Conservation (phyloP, 1,140 invertebrate genomes). For the Eupristina koningsbergeri region DNA sequence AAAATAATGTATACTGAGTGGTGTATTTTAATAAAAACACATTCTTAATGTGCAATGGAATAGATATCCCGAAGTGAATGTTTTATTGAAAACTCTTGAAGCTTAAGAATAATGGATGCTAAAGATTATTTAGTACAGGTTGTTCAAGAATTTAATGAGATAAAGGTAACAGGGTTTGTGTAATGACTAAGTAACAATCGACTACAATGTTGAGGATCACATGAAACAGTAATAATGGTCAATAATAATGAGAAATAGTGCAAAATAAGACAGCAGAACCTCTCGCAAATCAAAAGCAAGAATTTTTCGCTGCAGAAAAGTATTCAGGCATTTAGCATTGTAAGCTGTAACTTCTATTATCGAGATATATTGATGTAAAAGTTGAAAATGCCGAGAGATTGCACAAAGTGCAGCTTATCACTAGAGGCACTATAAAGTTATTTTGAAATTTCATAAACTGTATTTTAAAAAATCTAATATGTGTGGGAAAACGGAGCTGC, state of each 20-base stretch:
- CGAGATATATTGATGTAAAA: background rate
- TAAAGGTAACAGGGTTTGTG: background rate
- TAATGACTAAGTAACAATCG: background rate
- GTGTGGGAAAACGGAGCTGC: background rate
- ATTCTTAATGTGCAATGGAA: background rate
- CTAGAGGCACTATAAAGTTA: background rate
- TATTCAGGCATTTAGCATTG: background rate
- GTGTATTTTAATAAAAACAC: background rate
- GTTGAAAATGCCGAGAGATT: background rate
- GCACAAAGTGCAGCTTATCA: background rate
- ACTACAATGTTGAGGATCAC: background rate
- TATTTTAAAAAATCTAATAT: background rate
- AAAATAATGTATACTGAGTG: background rate
- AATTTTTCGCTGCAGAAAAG: background rate
- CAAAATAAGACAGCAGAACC: background rate
- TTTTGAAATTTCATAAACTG: background rate
- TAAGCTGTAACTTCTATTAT: background rate
- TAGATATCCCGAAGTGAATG: background rate
- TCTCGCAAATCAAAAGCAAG: background rate
- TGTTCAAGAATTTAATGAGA: background rate
- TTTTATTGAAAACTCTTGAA: background rate
- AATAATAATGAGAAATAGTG: background rate
- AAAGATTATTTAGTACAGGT: background rate
- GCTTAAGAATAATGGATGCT: background rate
- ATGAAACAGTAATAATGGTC: background rate